Evolutionary conservation across 2,797 vertebrate species (phyloP).

Genomic region (Menidia menidia): DNA sequence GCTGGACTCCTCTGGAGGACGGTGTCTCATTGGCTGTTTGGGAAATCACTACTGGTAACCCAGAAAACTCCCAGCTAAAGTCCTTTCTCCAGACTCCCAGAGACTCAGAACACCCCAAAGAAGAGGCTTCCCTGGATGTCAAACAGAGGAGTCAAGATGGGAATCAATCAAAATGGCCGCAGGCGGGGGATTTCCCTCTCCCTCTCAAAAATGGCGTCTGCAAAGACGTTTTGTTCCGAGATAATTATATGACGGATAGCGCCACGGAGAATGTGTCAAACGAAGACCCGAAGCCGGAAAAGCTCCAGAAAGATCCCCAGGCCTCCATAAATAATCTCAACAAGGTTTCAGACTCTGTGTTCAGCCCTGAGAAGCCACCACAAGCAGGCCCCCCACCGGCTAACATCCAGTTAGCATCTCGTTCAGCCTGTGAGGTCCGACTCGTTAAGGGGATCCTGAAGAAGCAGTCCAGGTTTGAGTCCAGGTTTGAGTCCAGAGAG

Average conservation of each 20-base stretch:
- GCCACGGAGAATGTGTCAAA: slow-evolving; percentile 38
- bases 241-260: slow-evolving; percentile 60
- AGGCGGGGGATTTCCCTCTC: slow-evolving; percentile 68
- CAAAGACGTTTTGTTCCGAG: slow-evolving; percentile 57
- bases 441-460: slow-evolving; percentile 91
- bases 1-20: slow-evolving; percentile 26
- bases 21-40: slow-evolving; percentile 48
- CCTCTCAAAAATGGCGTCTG: slow-evolving; percentile 69
- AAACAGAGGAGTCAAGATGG: slow-evolving; percentile 61
- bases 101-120: slow-evolving; percentile 59
- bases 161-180: slow-evolving; percentile 65
- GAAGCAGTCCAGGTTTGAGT: slow-evolving; percentile 84
- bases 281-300: slow-evolving; percentile 44
- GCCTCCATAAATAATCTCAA: slow-evolving; percentile 64
- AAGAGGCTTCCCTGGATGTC: slow-evolving; percentile 70
- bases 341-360: slow-evolving; percentile 55
- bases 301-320: slow-evolving; percentile 56
- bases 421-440: slow-evolving; percentile 64
- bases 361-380: slow-evolving; percentile 63
- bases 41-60: slow-evolving; percentile 29
- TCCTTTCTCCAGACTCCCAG: slow-evolving; percentile 30
- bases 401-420: slow-evolving; percentile 48
- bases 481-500: slow-evolving; percentile 74
- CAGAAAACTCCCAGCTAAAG: slow-evolving; percentile 33
- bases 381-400: slow-evolving; percentile 56